Evolutionary conservation across 2,888 invertebrate species (phyloP).

Genomic region (Platypus cylindrus): DNA sequence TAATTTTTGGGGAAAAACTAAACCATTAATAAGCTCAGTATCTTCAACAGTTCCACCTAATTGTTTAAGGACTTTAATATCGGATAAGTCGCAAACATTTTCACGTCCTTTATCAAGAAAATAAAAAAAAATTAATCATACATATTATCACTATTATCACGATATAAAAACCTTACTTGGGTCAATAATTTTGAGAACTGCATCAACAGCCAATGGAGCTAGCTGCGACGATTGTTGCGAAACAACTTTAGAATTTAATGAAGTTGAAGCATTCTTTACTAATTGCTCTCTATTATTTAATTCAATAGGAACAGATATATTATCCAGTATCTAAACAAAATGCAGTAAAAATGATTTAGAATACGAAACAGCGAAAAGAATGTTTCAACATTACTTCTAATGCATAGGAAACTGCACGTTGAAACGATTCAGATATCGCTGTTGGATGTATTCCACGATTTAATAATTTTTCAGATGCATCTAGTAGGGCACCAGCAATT

Average conservation of each 20-base stretch:
- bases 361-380: slow-evolving; percentile 2
- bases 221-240: slow-evolving; percentile 92
- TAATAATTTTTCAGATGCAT: slow-evolving; percentile 85
- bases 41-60: slow-evolving; percentile 97
- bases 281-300: slow-evolving; percentile 76
- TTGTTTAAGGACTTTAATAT: slow-evolving; percentile 94
- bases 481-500: slow-evolving; percentile 88
- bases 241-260: slow-evolving; percentile 97
- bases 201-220: slow-evolving; percentile 95
- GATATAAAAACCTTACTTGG: slow-evolving; percentile 33
- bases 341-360: slow-evolving; percentile 2
- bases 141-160: not conserved
- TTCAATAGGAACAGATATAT: slow-evolving; percentile 79
- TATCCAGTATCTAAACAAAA: slow-evolving; percentile 47
- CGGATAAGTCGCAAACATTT: slow-evolving; percentile 74
- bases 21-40: slow-evolving; percentile 88
- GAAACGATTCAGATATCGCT: slow-evolving; percentile 93
- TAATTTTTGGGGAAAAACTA: slow-evolving; percentile 83
- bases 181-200: slow-evolving; percentile 77
- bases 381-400: slow-evolving; percentile 40
- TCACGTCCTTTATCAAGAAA: slow-evolving; percentile 40
- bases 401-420: slow-evolving; percentile 66
- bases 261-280: slow-evolving; percentile 91
- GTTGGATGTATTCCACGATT: slow-evolving; percentile 95
- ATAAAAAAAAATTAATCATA: slow-evolving; percentile 3